A percentile compares a stretch with the other conserved stretches of the same genome.
Evolutionary conservation across 2,797 vertebrate genomes (phyloP).

Genomic region (Danio tinwini): DNA sequence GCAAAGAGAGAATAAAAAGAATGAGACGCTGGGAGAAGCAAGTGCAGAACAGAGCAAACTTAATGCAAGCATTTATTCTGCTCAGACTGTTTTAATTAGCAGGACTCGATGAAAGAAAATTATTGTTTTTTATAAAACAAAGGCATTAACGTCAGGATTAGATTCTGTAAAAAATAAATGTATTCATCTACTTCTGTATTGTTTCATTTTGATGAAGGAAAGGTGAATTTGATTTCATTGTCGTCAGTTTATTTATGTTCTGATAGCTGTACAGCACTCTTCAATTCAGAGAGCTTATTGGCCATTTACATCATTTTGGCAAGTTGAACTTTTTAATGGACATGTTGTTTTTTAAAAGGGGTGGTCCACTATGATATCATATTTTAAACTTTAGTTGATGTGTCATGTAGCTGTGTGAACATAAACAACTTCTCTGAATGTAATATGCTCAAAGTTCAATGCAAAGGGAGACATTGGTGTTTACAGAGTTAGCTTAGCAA

Average conservation of each 20-base stretch:
- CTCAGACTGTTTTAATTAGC: constrained; percentile 81
- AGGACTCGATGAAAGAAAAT: constrained; percentile 75
- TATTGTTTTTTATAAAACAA: constrained; percentile 74
- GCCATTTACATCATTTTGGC: not conserved
- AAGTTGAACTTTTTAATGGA: not conserved
- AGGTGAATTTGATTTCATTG: constrained; percentile 37
- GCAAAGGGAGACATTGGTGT: too few relatives aligned
- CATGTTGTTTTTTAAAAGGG: too few relatives aligned
- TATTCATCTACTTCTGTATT: constrained; percentile 46
- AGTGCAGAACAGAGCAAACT: constrained; percentile 49
- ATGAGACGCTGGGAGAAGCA: constrained; percentile 27
- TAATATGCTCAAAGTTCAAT: too few relatives aligned
- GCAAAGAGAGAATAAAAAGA: constrained; percentile 26
- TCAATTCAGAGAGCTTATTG: not conserved
- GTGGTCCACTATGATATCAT: too few relatives aligned
- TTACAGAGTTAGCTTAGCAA: too few relatives aligned
- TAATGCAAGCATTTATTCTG: constrained; percentile 82
- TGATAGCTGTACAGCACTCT: not conserved
- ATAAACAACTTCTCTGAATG: too few relatives aligned
- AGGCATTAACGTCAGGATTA: constrained; percentile 71
- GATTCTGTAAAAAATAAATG: constrained; percentile 52
- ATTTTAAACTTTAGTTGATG: too few relatives aligned
- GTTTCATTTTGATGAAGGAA: constrained; percentile 49
- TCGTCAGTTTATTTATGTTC: not conserved
- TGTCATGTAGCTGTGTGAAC: too few relatives aligned